Base-by-base conservation (phyloP, 2,113 vertebrate species). In the Dipodomys spectabilis region DNA sequence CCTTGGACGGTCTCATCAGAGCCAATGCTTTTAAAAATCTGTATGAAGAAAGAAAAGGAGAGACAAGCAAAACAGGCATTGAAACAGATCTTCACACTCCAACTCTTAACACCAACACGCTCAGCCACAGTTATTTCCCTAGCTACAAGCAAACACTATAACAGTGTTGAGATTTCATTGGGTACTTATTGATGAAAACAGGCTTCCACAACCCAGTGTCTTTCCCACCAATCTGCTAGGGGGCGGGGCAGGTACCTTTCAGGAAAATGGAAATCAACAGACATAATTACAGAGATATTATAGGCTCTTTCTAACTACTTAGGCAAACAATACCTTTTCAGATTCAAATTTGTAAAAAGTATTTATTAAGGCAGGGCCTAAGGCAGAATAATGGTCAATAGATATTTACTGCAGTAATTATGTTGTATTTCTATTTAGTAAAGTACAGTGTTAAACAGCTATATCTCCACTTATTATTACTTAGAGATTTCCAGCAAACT, bases 1-100 rank as follows among this genome's bases (percentile, higher is more conserved):
- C 98, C 98, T 88, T 98, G 98, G 88, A 97, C 97, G 65, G 98
- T 98, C 83, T 99, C 99, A 88, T 99, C 98, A 95, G 97, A 98
- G 81, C 98, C 98, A 96, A 99, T 98, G 39, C 98, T 99, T 98
- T 99, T 99, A 97, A 99, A 98, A 81, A 99, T 98, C 99, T 99
- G 97, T 35, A 95, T 86, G 81, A 92, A 98, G 80, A 97, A 90
- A 96, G 81, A 96, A 25, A 95, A 92, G 7, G 62, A 82, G 78
- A 95, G 90, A 96, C 27, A 88, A 75, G 62, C 32, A 84, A 94
- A 90, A 83, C 71, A 49, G 78, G 49, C 74, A 77, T 64, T 85
- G 64, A 86, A 84, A 30, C 10, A 44, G 90, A 45, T 77, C 69
- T 81, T n/a, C 81, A 80, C 0, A 28, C 3, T 95, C 30, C 25